phyloP scores from a whole-genome alignment of 1,140 invertebrate species.

The Papilio aristodemus region DNA sequence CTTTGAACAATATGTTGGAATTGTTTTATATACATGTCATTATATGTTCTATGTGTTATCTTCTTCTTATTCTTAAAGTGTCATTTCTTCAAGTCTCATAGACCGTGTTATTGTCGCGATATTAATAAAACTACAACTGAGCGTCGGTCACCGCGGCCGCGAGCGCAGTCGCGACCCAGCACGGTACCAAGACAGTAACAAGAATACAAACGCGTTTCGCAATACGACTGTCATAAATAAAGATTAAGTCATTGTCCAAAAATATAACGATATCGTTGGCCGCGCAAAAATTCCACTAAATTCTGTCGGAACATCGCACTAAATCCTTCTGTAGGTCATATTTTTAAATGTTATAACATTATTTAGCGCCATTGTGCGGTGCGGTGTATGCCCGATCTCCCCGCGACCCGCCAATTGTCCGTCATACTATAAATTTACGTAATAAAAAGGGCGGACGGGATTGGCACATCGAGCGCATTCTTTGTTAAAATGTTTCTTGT shows the following conservation, averaged over 20 bases:
- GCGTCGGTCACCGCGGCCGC: too few species aligned
- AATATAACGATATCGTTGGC: conserved; percentile 1
- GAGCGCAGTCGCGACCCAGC: background rate
- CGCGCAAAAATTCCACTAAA: conserved; percentile 3
- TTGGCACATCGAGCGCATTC: background rate
- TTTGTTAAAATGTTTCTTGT: conserved; percentile 18
- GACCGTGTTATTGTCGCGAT: too few species aligned
- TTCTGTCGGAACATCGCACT: background rate
- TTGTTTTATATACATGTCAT: background rate
- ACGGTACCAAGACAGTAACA: background rate
- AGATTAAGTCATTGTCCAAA: conserved; percentile 31
- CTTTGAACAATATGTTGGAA: background rate
- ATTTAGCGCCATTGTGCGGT: conserved; percentile 17
- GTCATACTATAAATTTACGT: background rate
- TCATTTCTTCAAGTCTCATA: too few species aligned
- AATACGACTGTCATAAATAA: conserved; percentile 15
- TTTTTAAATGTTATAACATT: conserved; percentile 28
- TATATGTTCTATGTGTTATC: too few species aligned
- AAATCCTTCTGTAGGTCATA: conserved; percentile 23
- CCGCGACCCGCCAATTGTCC: background rate
- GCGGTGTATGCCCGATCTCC: background rate
- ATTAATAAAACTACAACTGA: too few species aligned
- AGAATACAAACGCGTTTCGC: background rate
- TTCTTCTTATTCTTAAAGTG: too few species aligned
- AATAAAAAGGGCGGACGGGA: background rate